These are phyloP conservation scores for Orchesella cincta DNA, from an alignment of 1,140 invertebrate species.

Conservation along the genomic window DNA sequence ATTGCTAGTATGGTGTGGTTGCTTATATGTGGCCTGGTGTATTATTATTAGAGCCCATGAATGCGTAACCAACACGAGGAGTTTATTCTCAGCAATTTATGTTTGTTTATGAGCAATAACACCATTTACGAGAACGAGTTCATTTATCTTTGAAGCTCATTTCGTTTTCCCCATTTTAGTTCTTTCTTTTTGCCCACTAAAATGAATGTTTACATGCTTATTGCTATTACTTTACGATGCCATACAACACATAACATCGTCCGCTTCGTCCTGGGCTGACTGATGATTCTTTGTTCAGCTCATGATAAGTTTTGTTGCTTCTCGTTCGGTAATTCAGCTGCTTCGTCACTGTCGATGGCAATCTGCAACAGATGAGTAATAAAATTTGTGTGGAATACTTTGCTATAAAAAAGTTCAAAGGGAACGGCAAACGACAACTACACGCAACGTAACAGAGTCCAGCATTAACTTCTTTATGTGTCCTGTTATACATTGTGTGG, in stretches of 20 bases:
- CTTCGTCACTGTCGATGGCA: not conserved
- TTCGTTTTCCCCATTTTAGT: not conserved
- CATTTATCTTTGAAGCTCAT: conserved; percentile 23
- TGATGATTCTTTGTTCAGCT: not conserved
- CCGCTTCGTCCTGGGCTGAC: not conserved
- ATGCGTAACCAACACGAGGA: not conserved
- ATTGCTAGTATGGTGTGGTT: too few species aligned
- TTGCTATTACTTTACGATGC: too few species aligned
- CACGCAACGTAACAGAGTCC: too few species aligned
- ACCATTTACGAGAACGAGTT: conserved; percentile 25
- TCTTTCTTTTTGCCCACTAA: not conserved
- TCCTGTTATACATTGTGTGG: too few species aligned
- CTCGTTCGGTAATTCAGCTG: not conserved
- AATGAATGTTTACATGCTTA: not conserved
- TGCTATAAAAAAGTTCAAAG: not conserved
- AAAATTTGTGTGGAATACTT: not conserved
- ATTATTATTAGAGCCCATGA: too few species aligned
- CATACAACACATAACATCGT: too few species aligned
- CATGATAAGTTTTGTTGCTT: not conserved
- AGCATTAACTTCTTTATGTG: too few species aligned
- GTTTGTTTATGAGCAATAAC: conserved; percentile 29
- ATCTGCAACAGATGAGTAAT: conserved; percentile 18
- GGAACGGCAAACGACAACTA: not conserved
- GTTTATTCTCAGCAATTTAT: conserved; percentile 5
- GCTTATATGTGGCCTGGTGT: too few species aligned